Percentiles rank a stretch among this genome's conserved stretches.
Evolutionary conservation across 2,888 invertebrate genomes (phyloP).

Genomic region (Steromphala cineraria): DNA sequence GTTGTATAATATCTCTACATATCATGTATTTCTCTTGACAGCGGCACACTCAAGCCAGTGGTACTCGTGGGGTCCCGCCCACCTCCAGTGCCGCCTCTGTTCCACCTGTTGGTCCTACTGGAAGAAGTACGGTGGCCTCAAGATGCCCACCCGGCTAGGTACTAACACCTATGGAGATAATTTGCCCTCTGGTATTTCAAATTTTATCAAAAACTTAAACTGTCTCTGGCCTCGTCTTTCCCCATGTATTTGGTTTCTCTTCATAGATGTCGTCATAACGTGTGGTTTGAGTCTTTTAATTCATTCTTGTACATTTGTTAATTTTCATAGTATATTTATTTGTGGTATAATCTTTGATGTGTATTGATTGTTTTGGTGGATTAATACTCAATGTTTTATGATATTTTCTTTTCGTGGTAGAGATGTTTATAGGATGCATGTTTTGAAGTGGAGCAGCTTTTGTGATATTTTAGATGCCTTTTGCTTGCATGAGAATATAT

Average conservation of each 20-base stretch:
- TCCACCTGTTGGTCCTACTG: constrained; percentile 96
- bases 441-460: too few species aligned
- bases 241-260: too few species aligned
- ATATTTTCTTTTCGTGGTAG: too few species aligned
- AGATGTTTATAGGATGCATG: too few species aligned
- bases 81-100: constrained; percentile 94
- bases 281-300: too few species aligned
- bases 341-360: too few species aligned
- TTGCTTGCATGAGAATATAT: background rate
- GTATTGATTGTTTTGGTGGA: too few species aligned
- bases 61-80: constrained; percentile 97
- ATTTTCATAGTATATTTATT: too few species aligned
- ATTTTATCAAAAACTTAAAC: constrained; percentile 42
- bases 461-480: background rate
- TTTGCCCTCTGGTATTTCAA: constrained; percentile 47
- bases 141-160: constrained; percentile 77
- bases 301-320: too few species aligned
- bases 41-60: constrained; percentile 85
- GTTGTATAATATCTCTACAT: constrained; percentile 75
- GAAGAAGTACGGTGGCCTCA: constrained; percentile 98
- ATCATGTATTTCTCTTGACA: constrained; percentile 32
- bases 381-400: too few species aligned
- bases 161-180: constrained; percentile 62
- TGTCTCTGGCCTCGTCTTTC: background rate
- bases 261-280: too few species aligned